phyloP scores from a whole-genome alignment of 2,113 vertebrate species.

The Phalacrocorax aristotelis region DNA sequence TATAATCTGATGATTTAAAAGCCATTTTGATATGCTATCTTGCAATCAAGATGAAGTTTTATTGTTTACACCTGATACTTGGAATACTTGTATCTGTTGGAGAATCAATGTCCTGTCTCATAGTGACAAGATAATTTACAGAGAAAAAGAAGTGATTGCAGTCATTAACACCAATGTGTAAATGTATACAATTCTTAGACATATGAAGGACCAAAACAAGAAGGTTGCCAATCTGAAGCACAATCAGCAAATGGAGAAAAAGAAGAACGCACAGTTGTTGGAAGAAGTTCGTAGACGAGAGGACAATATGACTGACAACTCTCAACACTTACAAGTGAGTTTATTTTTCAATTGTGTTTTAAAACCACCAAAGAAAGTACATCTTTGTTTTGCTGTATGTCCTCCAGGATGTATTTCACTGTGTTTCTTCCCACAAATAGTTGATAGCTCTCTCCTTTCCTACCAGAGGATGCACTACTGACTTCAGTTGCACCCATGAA shows the following conservation, averaged over 20 bases:
- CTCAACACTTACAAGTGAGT: conserved; percentile 88
- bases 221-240: conserved; percentile 91
- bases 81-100: neutral
- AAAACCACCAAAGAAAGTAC: neutral
- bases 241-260: conserved; percentile 85
- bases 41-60: neutral
- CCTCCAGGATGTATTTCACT: neutral
- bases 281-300: conserved; percentile 84
- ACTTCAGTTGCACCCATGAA: neutral
- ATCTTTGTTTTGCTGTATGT: neutral
- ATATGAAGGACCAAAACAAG: conserved; percentile 92
- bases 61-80: neutral
- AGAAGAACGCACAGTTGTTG: conserved; percentile 82
- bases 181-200: conserved; percentile 77
- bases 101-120: neutral
- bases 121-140: neutral
- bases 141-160: neutral
- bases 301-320: conserved; percentile 82
- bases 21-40: neutral
- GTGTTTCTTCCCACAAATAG: neutral
- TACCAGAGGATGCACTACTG: neutral
- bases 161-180: neutral
- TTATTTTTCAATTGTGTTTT: neutral
- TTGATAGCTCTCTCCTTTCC: neutral
- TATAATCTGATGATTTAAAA: neutral